A percentile compares a stretch with the other conserved stretches of the same genome.
phyloP scores from a whole-genome alignment of 1,140 invertebrate species.

The Dreissena rostriformis region DNA sequence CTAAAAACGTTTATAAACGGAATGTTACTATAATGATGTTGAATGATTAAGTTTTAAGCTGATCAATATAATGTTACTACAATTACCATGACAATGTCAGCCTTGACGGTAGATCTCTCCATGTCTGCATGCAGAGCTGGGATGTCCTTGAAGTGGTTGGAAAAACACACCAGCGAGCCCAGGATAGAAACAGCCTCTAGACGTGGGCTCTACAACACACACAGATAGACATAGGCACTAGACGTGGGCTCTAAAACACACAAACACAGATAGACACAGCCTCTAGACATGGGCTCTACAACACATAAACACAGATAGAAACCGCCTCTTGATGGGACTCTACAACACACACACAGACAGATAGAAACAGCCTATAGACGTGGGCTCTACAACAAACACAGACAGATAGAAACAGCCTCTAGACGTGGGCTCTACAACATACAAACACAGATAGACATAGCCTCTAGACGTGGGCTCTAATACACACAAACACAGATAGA shows the following conservation, averaged over 20 bases:
- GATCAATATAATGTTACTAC: neutral
- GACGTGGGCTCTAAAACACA: constrained; percentile 87
- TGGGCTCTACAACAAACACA: neutral
- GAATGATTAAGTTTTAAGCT: neutral
- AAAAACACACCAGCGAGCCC: constrained; percentile 92
- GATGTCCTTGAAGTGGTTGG: constrained; percentile 88
- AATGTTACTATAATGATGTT: neutral
- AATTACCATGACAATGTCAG: constrained; percentile 43
- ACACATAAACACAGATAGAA: neutral
- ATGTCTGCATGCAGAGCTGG: constrained; percentile 89
- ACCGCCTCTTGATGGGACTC: constrained; percentile 84
- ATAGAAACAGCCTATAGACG: neutral
- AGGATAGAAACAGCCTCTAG: constrained; percentile 96
- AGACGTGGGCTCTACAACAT: no score
- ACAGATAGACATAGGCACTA: constrained; percentile 95
- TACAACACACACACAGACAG: constrained; percentile 77
- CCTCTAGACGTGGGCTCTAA: no score
- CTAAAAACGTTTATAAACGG: neutral
- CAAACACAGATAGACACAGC: constrained; percentile 88
- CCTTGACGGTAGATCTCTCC: constrained; percentile 31
- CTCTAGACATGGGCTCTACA: constrained; percentile 84
- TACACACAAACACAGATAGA: no score
- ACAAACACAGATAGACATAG: no score
- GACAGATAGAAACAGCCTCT: no score
- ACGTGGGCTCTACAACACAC: constrained; percentile 88